These are phyloP conservation scores for Terebella lapidaria DNA, from an alignment of 2,888 invertebrate species.

Conservation along the genomic window DNA sequence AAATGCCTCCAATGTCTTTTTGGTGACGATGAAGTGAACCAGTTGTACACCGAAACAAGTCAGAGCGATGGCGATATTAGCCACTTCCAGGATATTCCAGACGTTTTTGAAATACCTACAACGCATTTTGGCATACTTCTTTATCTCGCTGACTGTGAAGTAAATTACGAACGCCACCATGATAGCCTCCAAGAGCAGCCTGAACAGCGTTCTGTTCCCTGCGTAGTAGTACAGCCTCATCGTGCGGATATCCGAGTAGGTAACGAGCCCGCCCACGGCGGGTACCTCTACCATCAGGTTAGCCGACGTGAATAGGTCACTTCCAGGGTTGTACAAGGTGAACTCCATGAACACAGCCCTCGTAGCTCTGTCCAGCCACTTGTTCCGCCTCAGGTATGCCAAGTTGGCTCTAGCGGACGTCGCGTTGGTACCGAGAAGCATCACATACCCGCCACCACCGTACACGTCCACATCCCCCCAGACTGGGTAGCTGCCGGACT, in stretches of 20 bases:
- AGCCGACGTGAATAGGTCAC: conserved; percentile 21
- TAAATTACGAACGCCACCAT: conserved; percentile 36
- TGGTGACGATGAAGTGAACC: conserved; percentile 38
- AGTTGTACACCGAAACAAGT: conserved; percentile 40
- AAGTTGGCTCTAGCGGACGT: conserved; percentile 8
- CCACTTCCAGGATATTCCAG: conserved; percentile 43
- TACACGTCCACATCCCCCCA: background rate
- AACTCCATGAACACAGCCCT: conserved; percentile 28
- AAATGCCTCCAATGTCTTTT: conserved; percentile 49
- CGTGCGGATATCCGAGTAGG: conserved; percentile 2
- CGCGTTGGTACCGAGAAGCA: conserved; percentile 12
- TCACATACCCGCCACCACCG: conserved; percentile 27
- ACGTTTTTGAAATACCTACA: conserved; percentile 29
- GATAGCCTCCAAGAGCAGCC: conserved; percentile 27
- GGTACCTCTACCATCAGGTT: conserved; percentile 23
- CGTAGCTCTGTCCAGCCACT: conserved; percentile 24
- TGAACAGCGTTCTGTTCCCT: conserved; percentile 20
- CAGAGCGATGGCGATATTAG: conserved; percentile 40
- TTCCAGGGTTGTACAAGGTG: conserved; percentile 24
- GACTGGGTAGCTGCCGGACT: background rate
- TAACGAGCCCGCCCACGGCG: conserved; percentile 14
- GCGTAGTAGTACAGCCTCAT: conserved; percentile 20
- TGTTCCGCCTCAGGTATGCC: conserved; percentile 8
- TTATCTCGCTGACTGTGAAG: conserved; percentile 27
- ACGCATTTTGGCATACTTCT: background rate